Evolutionary conservation across 1,140 invertebrate genomes (phyloP).

Genomic region (Drosophila baimaii): DNA sequence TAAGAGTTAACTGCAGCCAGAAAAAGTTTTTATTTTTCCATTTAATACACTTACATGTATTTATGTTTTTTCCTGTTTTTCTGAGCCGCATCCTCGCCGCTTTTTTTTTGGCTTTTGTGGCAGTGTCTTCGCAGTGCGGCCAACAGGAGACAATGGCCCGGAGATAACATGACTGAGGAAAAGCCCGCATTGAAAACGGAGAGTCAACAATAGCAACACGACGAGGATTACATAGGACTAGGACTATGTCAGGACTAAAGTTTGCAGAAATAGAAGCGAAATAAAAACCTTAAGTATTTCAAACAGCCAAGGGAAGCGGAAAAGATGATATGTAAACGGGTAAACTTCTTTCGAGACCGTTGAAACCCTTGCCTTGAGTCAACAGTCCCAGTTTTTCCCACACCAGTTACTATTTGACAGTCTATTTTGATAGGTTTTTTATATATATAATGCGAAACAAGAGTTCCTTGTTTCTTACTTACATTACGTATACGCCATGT

Average conservation of each 20-base stretch:
- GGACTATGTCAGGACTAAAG: constrained; percentile 51
- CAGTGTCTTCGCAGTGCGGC: constrained; percentile 44
- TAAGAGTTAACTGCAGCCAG: neutral
- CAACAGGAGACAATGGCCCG: constrained; percentile 65
- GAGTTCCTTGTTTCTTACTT: constrained; percentile 40
- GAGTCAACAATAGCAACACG: constrained; percentile 51
- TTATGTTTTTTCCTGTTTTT: constrained; percentile 21
- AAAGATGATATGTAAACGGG: constrained; percentile 54
- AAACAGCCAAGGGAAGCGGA: constrained; percentile 27
- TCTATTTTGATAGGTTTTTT: constrained; percentile 1
- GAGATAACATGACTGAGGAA: constrained; percentile 61
- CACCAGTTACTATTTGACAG: constrained; percentile 8
- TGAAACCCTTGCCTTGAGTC: constrained; percentile 8
- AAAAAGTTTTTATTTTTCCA: neutral
- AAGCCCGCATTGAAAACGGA: constrained; percentile 56
- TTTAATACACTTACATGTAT: constrained; percentile 26
- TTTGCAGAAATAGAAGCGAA: constrained; percentile 68
- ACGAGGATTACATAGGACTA: neutral
- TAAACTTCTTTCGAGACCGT: constrained; percentile 11
- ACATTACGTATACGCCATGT: constrained; percentile 64
- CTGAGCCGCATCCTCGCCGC: constrained; percentile 21
- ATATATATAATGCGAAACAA: constrained; percentile 1
- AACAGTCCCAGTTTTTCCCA: constrained; percentile 1
- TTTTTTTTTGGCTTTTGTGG: constrained; percentile 31
- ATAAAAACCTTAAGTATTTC: constrained; percentile 76